Conservation (phyloP, 1,140 invertebrate genomes). For the Drosophila saltans region DNA sequence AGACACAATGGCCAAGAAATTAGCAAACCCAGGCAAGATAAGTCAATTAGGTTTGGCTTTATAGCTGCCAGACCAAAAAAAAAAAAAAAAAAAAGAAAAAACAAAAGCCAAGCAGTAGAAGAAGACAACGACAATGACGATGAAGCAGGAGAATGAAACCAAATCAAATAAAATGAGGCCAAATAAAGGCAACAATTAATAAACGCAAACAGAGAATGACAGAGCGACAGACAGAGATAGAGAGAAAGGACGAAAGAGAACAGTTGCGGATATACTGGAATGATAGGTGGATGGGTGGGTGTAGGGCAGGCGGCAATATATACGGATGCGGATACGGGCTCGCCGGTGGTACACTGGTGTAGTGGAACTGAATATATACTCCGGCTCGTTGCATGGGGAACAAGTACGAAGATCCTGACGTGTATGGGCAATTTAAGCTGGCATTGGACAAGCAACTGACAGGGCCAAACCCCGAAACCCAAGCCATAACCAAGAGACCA, state of each 20-base stretch:
- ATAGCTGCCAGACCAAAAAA: conserved; percentile 66
- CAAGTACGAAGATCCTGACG: conserved; percentile 56
- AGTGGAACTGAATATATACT: no score
- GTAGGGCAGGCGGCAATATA: not conserved
- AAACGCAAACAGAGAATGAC: conserved; percentile 68
- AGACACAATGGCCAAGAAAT: conserved; percentile 77
- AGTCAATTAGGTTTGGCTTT: conserved; percentile 83
- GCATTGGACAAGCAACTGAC: conserved; percentile 79
- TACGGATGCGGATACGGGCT: not conserved
- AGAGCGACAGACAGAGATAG: conserved; percentile 15
- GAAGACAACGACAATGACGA: conserved; percentile 17
- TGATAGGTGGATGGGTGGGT: not conserved
- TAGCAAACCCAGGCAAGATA: conserved; percentile 80
- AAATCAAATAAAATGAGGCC: conserved; percentile 80
- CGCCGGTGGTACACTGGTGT: not conserved
- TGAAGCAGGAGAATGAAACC: conserved; percentile 59
- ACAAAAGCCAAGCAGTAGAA: conserved; percentile 55
- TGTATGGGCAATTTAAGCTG: conserved; percentile 81
- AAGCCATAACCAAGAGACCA: conserved; percentile 8
- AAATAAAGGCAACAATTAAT: conserved; percentile 80
- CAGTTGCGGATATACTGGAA: conserved; percentile 49
- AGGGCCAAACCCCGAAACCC: conserved; percentile 29
- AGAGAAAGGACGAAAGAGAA: conserved; percentile 41
- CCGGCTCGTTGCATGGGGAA: conserved; percentile 1
- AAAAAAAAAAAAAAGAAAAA: conserved; percentile 53